These are phyloP conservation scores for Littorina saxatilis DNA, from an alignment of 1,140 invertebrate genomes.

Conservation along the genomic window DNA sequence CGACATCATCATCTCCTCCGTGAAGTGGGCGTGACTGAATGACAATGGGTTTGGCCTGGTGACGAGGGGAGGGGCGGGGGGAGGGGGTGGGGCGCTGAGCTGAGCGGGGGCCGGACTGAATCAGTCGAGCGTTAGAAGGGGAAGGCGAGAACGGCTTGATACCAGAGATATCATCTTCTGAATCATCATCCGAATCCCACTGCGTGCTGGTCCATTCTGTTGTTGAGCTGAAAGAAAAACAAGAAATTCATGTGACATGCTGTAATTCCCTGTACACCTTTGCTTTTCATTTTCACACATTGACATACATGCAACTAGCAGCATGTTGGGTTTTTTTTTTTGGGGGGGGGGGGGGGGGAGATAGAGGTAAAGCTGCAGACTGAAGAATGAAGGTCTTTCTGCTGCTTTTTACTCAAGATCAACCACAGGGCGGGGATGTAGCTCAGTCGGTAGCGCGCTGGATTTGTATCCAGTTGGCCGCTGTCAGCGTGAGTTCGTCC, in stretches of 20 bases:
- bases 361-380: constrained; percentile 40
- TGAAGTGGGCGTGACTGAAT: constrained; percentile 58
- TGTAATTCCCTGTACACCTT: too few species aligned
- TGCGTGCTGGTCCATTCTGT: constrained; percentile 70
- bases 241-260: too few species aligned
- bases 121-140: constrained; percentile 46
- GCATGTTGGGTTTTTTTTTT: neutral
- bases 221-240: constrained; percentile 54
- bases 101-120: constrained; percentile 46
- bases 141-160: constrained; percentile 15
- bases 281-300: too few species aligned
- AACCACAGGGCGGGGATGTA: too few species aligned
- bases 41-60: constrained; percentile 36
- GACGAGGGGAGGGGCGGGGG: constrained; percentile 45
- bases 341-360: too few species aligned
- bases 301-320: neutral
- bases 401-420: too few species aligned
- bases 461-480: too few species aligned
- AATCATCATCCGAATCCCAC: constrained; percentile 64
- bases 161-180: constrained; percentile 45
- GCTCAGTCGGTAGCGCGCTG: too few species aligned
- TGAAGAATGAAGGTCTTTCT: neutral
- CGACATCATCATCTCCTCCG: constrained; percentile 51
- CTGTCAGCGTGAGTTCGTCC: too few species aligned
- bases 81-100: constrained; percentile 37